Percentiles rank a stretch among this genome's conserved stretches.
Conservation (phyloP, 2,888 invertebrate genomes). For the Punctoribates punctum region DNA sequence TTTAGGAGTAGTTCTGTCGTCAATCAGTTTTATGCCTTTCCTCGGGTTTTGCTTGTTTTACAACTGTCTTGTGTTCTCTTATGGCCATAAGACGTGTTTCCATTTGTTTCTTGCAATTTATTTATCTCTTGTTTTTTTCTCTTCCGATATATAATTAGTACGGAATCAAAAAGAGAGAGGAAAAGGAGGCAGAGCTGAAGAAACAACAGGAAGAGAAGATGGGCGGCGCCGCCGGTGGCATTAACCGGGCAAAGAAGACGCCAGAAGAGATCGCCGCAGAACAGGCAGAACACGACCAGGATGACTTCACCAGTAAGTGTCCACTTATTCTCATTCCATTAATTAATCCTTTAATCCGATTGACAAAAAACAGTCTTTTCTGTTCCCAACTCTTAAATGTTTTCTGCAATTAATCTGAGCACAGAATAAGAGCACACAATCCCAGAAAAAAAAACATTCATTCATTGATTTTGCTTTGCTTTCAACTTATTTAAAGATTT, state of each 20-base stretch:
- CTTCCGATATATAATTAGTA: constrained; percentile 64
- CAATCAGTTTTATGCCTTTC: too few relatives aligned
- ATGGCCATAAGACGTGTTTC: not conserved
- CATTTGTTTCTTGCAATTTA: not conserved
- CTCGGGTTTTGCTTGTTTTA: too few relatives aligned
- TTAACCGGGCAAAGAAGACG: constrained; percentile 98
- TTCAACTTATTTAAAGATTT: too few relatives aligned
- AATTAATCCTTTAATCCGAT: not conserved
- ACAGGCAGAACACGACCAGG: constrained; percentile 90
- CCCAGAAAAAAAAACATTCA: too few relatives aligned
- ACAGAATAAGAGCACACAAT: not conserved
- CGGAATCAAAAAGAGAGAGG: constrained; percentile 97
- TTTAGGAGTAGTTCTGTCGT: too few relatives aligned
- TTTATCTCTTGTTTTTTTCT: not conserved
- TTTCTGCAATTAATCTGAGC: not conserved
- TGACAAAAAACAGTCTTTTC: not conserved
- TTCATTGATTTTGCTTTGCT: too few relatives aligned
- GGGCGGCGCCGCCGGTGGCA: constrained; percentile 51
- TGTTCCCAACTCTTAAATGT: not conserved
- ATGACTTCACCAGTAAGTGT: constrained; percentile 81
- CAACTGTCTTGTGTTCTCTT: not conserved
- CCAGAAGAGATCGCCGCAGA: constrained; percentile 96
- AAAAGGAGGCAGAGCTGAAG: constrained; percentile 67
- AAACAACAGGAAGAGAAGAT: constrained; percentile 78
- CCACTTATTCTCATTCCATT: not conserved